A percentile compares a stretch with the other conserved stretches of the same genome.
Conservation (phyloP, 2,888 invertebrate genomes). For the Suillia variegata region DNA sequence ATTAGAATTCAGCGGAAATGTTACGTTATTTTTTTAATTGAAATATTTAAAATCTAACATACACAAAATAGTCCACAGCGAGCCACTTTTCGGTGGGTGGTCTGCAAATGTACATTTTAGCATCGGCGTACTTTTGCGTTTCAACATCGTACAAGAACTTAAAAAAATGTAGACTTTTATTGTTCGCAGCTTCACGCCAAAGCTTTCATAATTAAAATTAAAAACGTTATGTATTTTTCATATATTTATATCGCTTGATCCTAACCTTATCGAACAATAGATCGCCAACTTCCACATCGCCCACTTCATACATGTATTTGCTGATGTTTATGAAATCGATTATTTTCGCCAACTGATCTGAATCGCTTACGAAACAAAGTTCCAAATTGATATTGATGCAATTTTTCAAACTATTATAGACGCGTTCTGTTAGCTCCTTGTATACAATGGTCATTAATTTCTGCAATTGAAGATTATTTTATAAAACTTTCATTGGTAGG, state of each 20-base stretch:
- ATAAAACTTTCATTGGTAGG: neutral
- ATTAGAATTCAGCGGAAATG: neutral
- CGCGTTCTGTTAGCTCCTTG: slow-evolving; percentile 36
- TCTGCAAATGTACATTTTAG: slow-evolving; percentile 26
- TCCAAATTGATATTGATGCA: no score
- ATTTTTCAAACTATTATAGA: slow-evolving; percentile 21
- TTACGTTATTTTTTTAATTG: neutral
- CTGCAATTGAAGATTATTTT: no score
- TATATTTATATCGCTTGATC: no score
- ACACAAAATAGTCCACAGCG: slow-evolving; percentile 37
- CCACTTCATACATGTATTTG: slow-evolving; percentile 27
- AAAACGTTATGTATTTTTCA: no score
- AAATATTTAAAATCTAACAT: slow-evolving; percentile 13
- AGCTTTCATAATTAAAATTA: no score
- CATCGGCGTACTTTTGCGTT: slow-evolving; percentile 33
- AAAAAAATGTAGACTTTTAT: slow-evolving; percentile 37
- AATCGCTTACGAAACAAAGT: no score
- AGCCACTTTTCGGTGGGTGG: slow-evolving; percentile 23
- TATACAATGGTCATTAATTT: slow-evolving; percentile 43
- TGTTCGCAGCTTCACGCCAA: no score
- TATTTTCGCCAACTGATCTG: slow-evolving; percentile 16
- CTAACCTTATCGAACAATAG: no score
- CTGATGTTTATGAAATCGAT: slow-evolving; percentile 30
- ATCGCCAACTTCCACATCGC: slow-evolving; percentile 21
- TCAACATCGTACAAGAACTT: slow-evolving; percentile 42